Percentiles rank a stretch among this genome's conserved stretches.
phyloP scores from a whole-genome alignment of 2,797 vertebrate genomes.

The Schizopygopsis pylzovi region DNA sequence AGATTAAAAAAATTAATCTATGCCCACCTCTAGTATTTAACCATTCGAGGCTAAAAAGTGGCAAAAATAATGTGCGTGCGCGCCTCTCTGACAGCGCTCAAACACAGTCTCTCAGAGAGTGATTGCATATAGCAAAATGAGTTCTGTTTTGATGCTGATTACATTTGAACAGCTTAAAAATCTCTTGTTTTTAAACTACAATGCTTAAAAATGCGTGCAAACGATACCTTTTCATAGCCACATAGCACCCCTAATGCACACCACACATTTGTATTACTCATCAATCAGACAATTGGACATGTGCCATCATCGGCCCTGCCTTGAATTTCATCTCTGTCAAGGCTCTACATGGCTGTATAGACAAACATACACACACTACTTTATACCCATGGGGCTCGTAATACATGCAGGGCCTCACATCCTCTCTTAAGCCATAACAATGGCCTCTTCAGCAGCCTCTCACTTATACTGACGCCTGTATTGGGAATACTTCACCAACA shows the following conservation, averaged over 20 bases:
- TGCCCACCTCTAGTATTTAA: too few relatives aligned
- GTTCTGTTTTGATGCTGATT: too few relatives aligned
- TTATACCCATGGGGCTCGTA: conserved; percentile 54
- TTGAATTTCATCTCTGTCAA: conserved; percentile 4
- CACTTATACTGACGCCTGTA: conserved; percentile 31
- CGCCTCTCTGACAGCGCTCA: too few relatives aligned
- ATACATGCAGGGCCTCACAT: conserved; percentile 44
- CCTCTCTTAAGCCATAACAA: conserved; percentile 55
- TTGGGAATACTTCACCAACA: conserved; percentile 47
- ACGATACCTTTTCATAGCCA: background rate
- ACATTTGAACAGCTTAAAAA: background rate
- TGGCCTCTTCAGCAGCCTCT: conserved; percentile 38
- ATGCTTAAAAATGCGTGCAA: background rate
- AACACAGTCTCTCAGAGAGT: too few relatives aligned
- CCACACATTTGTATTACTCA: background rate
- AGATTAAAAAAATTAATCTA: too few relatives aligned
- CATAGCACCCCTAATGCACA: background rate
- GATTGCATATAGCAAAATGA: too few relatives aligned
- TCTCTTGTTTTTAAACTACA: background rate
- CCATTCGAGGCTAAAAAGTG: too few relatives aligned
- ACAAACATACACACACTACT: conserved; percentile 9
- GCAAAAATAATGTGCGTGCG: too few relatives aligned
- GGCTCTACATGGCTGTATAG: conserved; percentile 19
- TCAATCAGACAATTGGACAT: background rate
- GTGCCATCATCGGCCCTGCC: background rate